Percentiles rank a stretch among this genome's conserved stretches.
phyloP scores from a whole-genome alignment of 2,113 vertebrate species.

The Micronisus gabar region DNA sequence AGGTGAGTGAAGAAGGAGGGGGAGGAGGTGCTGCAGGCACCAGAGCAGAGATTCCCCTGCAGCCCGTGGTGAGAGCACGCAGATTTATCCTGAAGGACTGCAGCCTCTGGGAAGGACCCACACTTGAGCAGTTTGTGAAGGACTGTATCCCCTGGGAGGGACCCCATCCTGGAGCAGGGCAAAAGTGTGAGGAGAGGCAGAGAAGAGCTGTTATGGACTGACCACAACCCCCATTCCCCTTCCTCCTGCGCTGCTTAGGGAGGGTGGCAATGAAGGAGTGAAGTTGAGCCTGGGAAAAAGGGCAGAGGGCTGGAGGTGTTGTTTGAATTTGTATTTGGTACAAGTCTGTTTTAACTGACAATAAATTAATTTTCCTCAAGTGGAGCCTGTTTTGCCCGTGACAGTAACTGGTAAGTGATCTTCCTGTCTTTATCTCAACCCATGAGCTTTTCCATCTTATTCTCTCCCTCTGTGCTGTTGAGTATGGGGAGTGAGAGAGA shows the following conservation, averaged over 20 bases:
- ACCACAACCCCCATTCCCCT: neutral
- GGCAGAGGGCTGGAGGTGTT: neutral
- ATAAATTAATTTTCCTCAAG: neutral
- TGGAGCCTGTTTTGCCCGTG: neutral
- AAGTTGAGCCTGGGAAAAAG: neutral
- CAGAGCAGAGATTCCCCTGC: neutral
- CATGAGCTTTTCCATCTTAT: neutral
- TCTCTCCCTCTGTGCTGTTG: neutral
- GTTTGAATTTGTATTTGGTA: neutral
- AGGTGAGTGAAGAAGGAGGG: neutral
- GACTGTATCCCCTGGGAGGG: neutral
- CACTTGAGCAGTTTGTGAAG: accelerated
- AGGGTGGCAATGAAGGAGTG: neutral
- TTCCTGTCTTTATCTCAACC: neutral
- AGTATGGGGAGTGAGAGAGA: neutral
- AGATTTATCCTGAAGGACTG: neutral
- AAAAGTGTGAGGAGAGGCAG: neutral
- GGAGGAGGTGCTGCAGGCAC: accelerated
- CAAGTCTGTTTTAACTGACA: neutral
- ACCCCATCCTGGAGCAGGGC: neutral
- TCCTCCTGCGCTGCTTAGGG: accelerated
- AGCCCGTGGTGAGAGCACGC: neutral
- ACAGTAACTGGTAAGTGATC: neutral
- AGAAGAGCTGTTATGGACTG: neutral
- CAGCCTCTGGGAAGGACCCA: neutral